phyloP scores from a whole-genome alignment of 2,113 vertebrate species.

The Anarrhichthys ocellatus region DNA sequence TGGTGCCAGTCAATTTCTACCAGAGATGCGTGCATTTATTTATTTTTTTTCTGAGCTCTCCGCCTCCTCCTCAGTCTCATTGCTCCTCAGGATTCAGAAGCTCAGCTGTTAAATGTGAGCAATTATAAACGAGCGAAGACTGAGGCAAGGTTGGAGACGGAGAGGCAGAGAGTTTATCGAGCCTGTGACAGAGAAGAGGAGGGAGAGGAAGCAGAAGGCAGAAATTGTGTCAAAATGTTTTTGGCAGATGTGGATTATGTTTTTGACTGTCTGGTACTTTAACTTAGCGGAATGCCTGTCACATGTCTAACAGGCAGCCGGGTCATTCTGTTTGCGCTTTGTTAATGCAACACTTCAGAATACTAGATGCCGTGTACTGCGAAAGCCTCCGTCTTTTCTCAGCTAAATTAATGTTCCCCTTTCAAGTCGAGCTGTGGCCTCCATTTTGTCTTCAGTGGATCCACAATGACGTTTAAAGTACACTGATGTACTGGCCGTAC shows the following conservation, averaged over 20 bases:
- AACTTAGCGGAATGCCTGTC: conserved; percentile 58
- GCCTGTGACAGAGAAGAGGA: conserved; percentile 49
- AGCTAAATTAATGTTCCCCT: conserved; percentile 4
- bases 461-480: conserved; percentile 1
- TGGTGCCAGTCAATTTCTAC: conserved; percentile 75
- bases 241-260: conserved; percentile 75
- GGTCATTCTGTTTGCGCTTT: conserved; percentile 39
- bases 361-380: neutral
- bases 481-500: neutral
- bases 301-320: conserved; percentile 41
- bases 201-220: conserved; percentile 46
- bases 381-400: neutral
- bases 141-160: conserved; percentile 44
- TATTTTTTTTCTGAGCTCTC: neutral
- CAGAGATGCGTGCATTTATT: conserved; percentile 64
- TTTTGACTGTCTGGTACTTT: conserved; percentile 63
- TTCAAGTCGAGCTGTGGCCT: neutral
- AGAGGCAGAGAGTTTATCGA: conserved; percentile 53
- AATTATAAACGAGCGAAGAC: conserved; percentile 74
- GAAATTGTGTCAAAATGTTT: conserved; percentile 71
- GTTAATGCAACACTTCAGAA: conserved; percentile 37
- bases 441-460: neutral
- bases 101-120: conserved; percentile 80
- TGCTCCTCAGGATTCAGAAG: conserved; percentile 65
- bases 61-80: conserved; percentile 29